phyloP scores from a whole-genome alignment of 2,888 invertebrate species.

The Labia minor region DNA sequence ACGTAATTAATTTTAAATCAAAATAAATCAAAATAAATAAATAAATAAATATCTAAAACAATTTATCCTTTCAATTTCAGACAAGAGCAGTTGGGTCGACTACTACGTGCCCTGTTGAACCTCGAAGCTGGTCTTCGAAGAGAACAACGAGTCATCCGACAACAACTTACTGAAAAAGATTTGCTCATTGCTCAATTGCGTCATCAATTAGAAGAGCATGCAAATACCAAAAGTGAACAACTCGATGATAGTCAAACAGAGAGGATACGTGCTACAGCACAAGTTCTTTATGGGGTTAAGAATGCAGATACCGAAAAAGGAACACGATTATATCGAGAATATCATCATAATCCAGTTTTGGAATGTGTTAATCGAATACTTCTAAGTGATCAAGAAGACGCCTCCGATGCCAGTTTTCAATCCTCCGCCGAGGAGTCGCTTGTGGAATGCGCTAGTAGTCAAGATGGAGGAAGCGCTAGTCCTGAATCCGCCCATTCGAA shows the following conservation, averaged over 20 bases:
- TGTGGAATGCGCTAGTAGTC: conserved; percentile 30
- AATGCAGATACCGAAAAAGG: conserved; percentile 51
- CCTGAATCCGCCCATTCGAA: conserved; percentile 44
- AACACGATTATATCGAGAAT: conserved; percentile 42
- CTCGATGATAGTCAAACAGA: conserved; percentile 25
- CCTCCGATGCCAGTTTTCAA: conserved; percentile 24
- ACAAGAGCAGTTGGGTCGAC: conserved; percentile 49
- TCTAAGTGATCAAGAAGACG: conserved; percentile 46
- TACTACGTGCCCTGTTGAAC: conserved; percentile 56
- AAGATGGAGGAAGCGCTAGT: not conserved
- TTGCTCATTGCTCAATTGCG: conserved; percentile 42
- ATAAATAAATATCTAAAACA: no score
- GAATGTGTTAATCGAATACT: conserved; percentile 80
- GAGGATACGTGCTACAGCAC: conserved; percentile 28
- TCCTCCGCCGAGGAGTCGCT: conserved; percentile 42
- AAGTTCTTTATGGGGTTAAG: not conserved
- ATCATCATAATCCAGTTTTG: conserved; percentile 70
- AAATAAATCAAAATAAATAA: no score
- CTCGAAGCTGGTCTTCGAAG: conserved; percentile 60
- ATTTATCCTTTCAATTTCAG: not conserved
- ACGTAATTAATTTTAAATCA: no score
- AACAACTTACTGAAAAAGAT: conserved; percentile 58
- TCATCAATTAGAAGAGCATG: conserved; percentile 30
- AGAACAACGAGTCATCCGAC: conserved; percentile 60
- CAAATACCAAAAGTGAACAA: conserved; percentile 34